Percentiles rank a stretch among this genome's conserved stretches.
Conservation (phyloP, 2,113 vertebrate species). For the Nyctereutes procyonoides region DNA sequence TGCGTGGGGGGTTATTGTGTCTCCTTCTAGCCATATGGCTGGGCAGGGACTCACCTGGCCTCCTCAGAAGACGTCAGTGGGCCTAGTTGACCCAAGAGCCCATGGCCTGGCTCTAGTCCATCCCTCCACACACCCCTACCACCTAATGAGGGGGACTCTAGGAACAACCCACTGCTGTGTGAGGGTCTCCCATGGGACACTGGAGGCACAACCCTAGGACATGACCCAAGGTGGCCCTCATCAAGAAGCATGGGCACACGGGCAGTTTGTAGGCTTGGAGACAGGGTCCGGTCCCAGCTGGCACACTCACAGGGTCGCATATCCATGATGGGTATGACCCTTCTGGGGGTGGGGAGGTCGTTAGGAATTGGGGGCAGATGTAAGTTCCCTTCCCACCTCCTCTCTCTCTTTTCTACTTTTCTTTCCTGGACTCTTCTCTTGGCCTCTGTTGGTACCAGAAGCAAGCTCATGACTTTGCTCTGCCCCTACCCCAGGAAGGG, state of each 20-base stretch:
- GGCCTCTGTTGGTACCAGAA: background rate
- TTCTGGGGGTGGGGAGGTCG: background rate
- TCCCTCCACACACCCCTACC: background rate
- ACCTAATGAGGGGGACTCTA: background rate
- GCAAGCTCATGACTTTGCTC: background rate
- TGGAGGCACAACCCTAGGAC: rapidly evolving
- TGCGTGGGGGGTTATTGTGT: background rate
- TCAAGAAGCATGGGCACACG: background rate
- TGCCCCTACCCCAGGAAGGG: background rate
- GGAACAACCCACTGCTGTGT: background rate
- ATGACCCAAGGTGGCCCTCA: too few relatives aligned
- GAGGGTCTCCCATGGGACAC: background rate
- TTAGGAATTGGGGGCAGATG: rapidly evolving
- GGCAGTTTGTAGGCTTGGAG: background rate
- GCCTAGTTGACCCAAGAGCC: background rate
- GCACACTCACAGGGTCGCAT: background rate
- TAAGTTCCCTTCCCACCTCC: background rate
- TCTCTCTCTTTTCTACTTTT: background rate
- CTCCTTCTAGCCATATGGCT: background rate
- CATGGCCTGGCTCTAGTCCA: rapidly evolving
- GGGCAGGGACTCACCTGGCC: background rate
- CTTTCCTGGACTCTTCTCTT: background rate
- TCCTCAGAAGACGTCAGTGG: background rate
- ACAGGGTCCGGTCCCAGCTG: background rate
- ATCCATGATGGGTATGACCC: background rate